Evolutionary conservation across 2,113 vertebrate species (phyloP).

Genomic region (rat (Rattus norvegicus)): DNA sequence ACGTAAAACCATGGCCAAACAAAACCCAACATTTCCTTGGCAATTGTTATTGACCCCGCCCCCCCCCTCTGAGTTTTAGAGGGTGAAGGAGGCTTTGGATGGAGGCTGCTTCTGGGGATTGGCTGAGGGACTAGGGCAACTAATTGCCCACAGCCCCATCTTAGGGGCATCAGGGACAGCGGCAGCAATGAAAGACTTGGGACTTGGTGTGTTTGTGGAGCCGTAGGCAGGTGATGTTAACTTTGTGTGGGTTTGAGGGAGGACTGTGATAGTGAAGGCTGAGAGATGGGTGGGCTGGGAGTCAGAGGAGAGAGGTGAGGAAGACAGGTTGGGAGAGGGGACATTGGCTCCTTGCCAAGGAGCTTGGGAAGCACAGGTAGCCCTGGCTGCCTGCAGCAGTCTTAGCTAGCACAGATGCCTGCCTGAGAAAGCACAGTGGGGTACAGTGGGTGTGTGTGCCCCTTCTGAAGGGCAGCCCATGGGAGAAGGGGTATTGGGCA

Average conservation of each 20-base stretch:
- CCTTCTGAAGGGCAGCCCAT: neutral
- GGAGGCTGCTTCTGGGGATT: slow-evolving; percentile 38
- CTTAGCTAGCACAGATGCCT: neutral
- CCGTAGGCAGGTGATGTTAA: neutral
- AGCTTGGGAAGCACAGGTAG: neutral
- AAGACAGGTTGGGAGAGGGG: neutral
- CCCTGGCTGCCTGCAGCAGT: rapidly evolving
- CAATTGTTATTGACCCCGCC: slow-evolving; percentile 12
- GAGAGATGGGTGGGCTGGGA: neutral
- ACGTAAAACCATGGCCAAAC: slow-evolving; percentile 37
- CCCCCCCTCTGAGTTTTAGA: neutral
- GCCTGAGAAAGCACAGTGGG: neutral
- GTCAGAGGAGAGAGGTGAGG: neutral
- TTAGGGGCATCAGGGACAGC: slow-evolving; percentile 32
- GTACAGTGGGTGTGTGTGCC: neutral
- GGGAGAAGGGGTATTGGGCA: neutral
- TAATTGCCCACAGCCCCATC: neutral
- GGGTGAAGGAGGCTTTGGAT: slow-evolving; percentile 53
- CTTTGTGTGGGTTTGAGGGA: neutral
- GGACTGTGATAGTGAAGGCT: neutral
- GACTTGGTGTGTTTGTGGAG: neutral
- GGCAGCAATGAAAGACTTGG: slow-evolving; percentile 3
- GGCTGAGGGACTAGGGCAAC: neutral
- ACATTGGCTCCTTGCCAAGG: neutral
- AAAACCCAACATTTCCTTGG: slow-evolving; percentile 62